Evolutionary conservation across 2,888 invertebrate genomes (phyloP), one percentile per base, ranked within the genome.

Genomic region (Macropis europaea): DNA sequence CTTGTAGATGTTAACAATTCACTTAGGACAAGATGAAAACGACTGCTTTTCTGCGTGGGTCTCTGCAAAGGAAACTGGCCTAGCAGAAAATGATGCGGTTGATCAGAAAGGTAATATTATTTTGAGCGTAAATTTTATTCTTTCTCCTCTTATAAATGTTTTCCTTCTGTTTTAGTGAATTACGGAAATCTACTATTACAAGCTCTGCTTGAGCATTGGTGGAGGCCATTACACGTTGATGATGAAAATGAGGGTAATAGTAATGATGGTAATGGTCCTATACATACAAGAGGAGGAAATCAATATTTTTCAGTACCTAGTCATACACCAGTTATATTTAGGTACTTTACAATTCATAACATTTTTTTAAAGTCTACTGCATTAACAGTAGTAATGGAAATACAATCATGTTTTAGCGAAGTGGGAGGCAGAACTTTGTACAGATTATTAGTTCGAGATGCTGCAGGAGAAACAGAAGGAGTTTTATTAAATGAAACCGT

Each of bases 11-110:
- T 92, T 99, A 84, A 99, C 99, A 6, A 97, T 99, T 89, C 99
- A 99, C 87, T 92, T 99, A 82, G 97, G 96, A 0, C 97, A 97
- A 90, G 99, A 99, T 89, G 99, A 99, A 91, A 96, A 96, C 0
- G 99, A 99, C 89, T 99, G 99, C 89, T 96, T 99, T 86, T 95
- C 98, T 34, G 99, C 99, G 0, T 99, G 99, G 99, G 97, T 99
- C 2, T 98, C 99, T 52, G 97, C 98, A 0, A 95, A 95, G 89
- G 99, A 99, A 89, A 96, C 97, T 22, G 98, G 97, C 0, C 92
- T 99, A 79, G 94, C 95, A 0, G 93, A 91, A 42, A 90, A 91
- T 89, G 91, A 96, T 92, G 86, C 93, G 90, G 91, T 91, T 57
- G 97, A 97, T 87, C 95, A 96, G 79, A 97, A 91, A 93, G 93